Conservation (phyloP, 2,797 vertebrate genomes). For the Amazona finschi region DNA sequence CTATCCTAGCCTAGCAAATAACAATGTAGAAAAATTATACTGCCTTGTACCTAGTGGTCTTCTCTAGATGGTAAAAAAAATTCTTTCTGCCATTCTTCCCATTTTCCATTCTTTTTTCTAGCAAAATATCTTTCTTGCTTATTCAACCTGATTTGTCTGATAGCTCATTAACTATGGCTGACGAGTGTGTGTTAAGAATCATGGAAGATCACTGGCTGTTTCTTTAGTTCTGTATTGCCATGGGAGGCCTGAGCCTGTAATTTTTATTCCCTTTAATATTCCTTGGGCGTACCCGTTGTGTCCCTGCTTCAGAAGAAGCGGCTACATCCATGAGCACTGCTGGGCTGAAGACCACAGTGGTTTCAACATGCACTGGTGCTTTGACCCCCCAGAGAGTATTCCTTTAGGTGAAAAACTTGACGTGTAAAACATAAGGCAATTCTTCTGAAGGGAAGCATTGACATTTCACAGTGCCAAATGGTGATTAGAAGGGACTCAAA, state of each 20-base stretch:
- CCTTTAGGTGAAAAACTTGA: neutral
- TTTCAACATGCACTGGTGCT: neutral
- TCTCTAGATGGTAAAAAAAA: neutral
- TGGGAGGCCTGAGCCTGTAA: neutral
- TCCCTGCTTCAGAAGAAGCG: neutral
- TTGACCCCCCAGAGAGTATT: neutral
- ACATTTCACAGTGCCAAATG: neutral
- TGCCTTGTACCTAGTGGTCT: neutral
- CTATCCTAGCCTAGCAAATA: neutral
- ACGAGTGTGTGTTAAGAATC: neutral
- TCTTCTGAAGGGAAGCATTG: neutral
- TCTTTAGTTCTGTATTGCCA: neutral
- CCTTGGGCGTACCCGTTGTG: neutral
- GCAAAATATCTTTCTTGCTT: neutral
- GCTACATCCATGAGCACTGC: neutral
- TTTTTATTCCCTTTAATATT: neutral
- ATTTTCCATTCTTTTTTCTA: neutral
- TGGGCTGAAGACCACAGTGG: neutral
- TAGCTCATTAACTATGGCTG: neutral
- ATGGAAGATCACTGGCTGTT: neutral
- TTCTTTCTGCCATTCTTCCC: neutral
- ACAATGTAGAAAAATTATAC: neutral
- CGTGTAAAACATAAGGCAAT: neutral
- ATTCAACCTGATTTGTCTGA: neutral
- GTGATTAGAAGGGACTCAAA: neutral